phyloP scores from a whole-genome alignment of 2,797 vertebrate genomes.

The Passerculus sandwichensis region DNA sequence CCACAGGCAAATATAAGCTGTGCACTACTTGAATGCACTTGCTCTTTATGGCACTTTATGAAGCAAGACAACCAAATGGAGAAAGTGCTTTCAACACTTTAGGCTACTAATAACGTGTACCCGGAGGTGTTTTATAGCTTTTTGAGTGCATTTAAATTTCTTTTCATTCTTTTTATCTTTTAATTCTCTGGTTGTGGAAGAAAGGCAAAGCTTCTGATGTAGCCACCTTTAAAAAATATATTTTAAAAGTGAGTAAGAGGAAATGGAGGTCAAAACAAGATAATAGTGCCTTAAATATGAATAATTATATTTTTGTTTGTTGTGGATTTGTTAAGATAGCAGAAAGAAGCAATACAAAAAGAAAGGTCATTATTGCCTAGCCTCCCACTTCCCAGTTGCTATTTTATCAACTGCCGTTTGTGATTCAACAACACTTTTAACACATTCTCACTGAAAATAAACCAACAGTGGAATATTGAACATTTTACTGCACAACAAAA shows the following conservation, averaged over 20 bases:
- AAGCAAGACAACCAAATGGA: constrained; percentile 29
- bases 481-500: constrained; percentile 15
- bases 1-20: neutral
- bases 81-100: constrained; percentile 37
- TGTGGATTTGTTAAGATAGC: neutral
- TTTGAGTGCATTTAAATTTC: neutral
- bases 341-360: neutral
- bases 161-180: neutral
- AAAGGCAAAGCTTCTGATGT: neutral
- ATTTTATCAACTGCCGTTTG: neutral
- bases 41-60: neutral
- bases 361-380: neutral
- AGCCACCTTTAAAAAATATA: neutral
- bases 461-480: constrained; percentile 10
- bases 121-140: neutral
- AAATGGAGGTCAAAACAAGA: neutral
- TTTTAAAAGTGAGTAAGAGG: neutral
- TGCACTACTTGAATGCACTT: neutral
- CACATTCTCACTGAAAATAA: neutral
- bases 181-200: neutral
- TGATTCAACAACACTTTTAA: neutral
- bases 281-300: neutral
- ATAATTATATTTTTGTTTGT: neutral
- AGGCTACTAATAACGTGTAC: constrained; percentile 7
- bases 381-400: neutral